phyloP scores from a whole-genome alignment of 2,113 vertebrate genomes.

The Percina caprodes region DNA sequence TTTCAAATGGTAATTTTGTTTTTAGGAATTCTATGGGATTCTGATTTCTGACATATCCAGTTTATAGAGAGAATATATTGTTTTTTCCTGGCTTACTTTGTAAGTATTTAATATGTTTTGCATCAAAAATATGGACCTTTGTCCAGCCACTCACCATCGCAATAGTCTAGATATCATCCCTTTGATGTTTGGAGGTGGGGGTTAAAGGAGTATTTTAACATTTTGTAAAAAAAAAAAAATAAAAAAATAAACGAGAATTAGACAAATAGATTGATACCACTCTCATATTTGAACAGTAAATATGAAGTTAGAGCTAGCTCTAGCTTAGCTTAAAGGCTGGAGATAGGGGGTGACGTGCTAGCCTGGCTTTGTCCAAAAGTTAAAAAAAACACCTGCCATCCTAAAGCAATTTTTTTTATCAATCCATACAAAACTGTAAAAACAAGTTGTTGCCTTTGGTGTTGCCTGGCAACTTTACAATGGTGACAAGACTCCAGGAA shows the following conservation, averaged over 20 bases:
- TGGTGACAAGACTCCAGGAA: no score
- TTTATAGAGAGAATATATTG: constrained; percentile 54
- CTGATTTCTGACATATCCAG: constrained; percentile 60
- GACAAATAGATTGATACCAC: neutral
- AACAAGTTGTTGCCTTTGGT: no score
- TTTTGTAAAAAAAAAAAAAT: constrained; percentile 27
- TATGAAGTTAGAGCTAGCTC: neutral
- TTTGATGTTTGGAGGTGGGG: constrained; percentile 31
- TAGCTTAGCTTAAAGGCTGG: neutral
- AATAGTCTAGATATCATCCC: constrained; percentile 36
- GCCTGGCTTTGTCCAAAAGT: neutral
- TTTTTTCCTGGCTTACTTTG: constrained; percentile 70
- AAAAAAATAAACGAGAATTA: neutral
- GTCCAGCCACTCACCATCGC: constrained; percentile 28
- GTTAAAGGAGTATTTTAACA: constrained; percentile 14
- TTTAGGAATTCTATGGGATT: constrained; percentile 49
- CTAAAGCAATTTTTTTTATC: neutral
- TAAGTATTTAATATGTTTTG: constrained; percentile 74
- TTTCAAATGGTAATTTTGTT: constrained; percentile 13
- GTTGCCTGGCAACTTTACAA: no score
- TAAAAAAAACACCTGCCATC: neutral
- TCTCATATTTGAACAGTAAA: neutral
- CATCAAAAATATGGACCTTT: constrained; percentile 71
- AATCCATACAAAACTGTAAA: neutral
- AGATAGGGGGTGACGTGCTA: neutral